A percentile compares a stretch with the other conserved stretches of the same genome.
phyloP scores from a whole-genome alignment of 2,113 vertebrate genomes.

The Sorex fumeus region DNA sequence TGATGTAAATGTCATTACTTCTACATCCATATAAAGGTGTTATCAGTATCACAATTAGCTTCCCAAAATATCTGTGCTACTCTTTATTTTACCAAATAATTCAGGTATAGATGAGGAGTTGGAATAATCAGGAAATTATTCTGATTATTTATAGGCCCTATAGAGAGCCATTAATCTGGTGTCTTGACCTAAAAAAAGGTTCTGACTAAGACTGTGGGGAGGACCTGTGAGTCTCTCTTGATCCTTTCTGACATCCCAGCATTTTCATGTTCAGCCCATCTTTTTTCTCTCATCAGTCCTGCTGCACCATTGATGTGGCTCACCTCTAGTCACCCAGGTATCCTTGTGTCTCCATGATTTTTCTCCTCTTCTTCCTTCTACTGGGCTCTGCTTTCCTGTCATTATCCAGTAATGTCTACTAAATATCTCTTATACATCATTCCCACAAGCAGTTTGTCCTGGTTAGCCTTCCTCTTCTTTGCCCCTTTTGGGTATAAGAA shows the following conservation, averaged over 20 bases:
- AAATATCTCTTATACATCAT: not conserved
- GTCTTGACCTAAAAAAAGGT: not conserved
- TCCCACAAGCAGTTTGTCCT: not conserved
- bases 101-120: not conserved
- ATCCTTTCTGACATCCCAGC: not conserved
- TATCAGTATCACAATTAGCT: not conserved
- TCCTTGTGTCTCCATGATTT: not conserved
- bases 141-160: not conserved
- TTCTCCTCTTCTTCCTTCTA: not conserved
- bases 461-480: not conserved
- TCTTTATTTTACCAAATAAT: slow-evolving; percentile 8
- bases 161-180: not conserved
- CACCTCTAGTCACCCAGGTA: not conserved
- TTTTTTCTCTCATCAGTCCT: not conserved
- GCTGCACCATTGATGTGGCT: not conserved
- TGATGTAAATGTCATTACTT: not conserved
- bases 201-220: not conserved
- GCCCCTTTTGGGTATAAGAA: not conserved
- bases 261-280: not conserved
- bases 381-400: not conserved
- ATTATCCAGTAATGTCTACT: not conserved
- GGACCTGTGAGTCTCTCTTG: not conserved
- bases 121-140: slow-evolving; percentile 33
- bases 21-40: not conserved
- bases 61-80: not conserved